Evolutionary conservation across 2,797 vertebrate species (phyloP).

Genomic region (Tokudaia tokunoshimensis): DNA sequence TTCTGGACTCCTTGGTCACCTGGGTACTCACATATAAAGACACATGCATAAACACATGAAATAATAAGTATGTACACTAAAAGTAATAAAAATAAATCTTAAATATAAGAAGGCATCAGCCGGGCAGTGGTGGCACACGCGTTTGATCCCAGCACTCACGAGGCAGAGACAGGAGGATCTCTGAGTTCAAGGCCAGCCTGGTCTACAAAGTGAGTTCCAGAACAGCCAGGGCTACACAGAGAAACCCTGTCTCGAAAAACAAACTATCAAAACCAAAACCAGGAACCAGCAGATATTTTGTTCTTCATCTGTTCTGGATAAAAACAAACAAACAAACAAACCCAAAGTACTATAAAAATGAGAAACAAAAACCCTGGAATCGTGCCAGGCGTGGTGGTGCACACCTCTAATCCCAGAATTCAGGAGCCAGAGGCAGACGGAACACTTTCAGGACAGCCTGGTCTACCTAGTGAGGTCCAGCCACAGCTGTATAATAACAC

Average conservation of each 20-base stretch:
- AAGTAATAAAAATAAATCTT: not conserved
- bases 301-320: not conserved
- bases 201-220: not conserved
- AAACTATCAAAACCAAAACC: not conserved
- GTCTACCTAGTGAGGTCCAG: not conserved
- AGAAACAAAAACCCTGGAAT: not conserved
- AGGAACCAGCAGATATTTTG: not conserved
- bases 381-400: fast-evolving
- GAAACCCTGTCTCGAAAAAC: not conserved
- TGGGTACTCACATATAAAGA: not conserved
- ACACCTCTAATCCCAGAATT: no score
- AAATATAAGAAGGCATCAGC: not conserved
- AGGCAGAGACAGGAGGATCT: not conserved
- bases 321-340: not conserved
- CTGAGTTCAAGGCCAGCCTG: not conserved
- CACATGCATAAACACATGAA: not conserved
- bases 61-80: not conserved
- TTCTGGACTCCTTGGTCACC: not conserved
- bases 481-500: not conserved
- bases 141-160: not conserved
- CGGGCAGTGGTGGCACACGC: not conserved
- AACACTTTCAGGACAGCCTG: not conserved
- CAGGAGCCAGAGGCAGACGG: not conserved
- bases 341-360: not conserved
- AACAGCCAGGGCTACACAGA: not conserved